Base-by-base conservation (phyloP, 30 jellyfish, hydroid and myxozoan species). In the Pseudorhiza aurosa region DNA sequence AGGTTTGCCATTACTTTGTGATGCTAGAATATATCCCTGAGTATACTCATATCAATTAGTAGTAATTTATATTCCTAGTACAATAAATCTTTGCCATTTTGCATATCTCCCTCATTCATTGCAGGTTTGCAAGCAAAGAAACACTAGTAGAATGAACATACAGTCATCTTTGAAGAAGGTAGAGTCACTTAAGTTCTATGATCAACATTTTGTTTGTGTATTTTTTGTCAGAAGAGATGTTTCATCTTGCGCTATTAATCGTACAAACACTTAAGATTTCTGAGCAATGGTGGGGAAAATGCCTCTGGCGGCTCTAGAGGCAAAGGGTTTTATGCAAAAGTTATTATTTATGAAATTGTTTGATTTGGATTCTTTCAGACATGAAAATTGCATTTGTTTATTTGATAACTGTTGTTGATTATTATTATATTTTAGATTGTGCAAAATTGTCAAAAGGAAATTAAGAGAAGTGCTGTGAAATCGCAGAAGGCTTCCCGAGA, bases 401-500 rank as follows among this genome's bases (percentile, higher is more conserved):
- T 7, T 27, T 19, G 6, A 22, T 75, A 50, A 28, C 15, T 42
- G 55, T 42, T 42, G 35, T 21, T 24, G 39, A 9, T 30, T 8
- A 9, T 24, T 62, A 12, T 35, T 27, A 15, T 28, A 9, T 65
- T 80, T 29, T 43, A 92, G 98, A 75, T 92, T 31, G 96, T 87
- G 11, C 98, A 92, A 30, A 85, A 72, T 24, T 92, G 98, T 59
- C 98, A 83, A 33, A 78, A 92, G 58, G 98, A 92, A 68, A 68
- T 77, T 18, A 67, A 94, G 64, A 92, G 85, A 68, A 84, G 82
- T 68, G 98, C 97, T 9, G 35, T 86, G 35, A 85, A 93, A 2
- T 92, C 98, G 22, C 98, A 92, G 68, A 85, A 86, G 87, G 68
- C 80, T 0, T 85, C 98, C 0, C 91, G 85, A 27, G 98, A 92